Evolutionary conservation across 2,113 vertebrate species (phyloP).

Genomic region (Myrmecophaga tridactyla): DNA sequence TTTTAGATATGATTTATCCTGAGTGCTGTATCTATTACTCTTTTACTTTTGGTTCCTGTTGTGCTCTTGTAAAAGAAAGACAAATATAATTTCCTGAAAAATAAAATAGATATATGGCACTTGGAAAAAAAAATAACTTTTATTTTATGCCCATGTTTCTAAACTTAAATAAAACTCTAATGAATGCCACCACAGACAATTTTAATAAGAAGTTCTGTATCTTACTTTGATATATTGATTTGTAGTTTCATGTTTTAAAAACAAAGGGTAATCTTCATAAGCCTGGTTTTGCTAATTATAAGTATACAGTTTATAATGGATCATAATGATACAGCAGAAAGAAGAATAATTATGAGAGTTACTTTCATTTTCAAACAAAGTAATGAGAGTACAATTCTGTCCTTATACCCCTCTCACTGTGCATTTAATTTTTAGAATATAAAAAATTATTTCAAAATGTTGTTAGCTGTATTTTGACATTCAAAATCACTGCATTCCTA

Average conservation of each 20-base stretch:
- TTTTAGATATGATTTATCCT: constrained; percentile 90
- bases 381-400: neutral
- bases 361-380: neutral
- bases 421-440: neutral
- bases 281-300: neutral
- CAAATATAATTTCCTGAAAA: constrained; percentile 89
- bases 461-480: neutral
- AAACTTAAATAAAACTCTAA: neutral
- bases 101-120: constrained; percentile 90
- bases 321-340: neutral
- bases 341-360: neutral
- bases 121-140: constrained; percentile 81
- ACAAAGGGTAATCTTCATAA: neutral
- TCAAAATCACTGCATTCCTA: neutral
- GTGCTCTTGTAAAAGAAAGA: constrained; percentile 92
- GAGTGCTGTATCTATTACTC: constrained; percentile 90
- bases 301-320: neutral
- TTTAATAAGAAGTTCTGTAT: neutral
- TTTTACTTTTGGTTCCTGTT: constrained; percentile 90
- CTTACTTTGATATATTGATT: neutral
- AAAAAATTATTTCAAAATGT: constrained; percentile 11
- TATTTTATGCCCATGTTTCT: neutral
- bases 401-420: neutral
- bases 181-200: neutral
- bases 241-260: neutral